Base-by-base conservation (phyloP, 1,140 invertebrate species). In the Melitaea cinxia region DNA sequence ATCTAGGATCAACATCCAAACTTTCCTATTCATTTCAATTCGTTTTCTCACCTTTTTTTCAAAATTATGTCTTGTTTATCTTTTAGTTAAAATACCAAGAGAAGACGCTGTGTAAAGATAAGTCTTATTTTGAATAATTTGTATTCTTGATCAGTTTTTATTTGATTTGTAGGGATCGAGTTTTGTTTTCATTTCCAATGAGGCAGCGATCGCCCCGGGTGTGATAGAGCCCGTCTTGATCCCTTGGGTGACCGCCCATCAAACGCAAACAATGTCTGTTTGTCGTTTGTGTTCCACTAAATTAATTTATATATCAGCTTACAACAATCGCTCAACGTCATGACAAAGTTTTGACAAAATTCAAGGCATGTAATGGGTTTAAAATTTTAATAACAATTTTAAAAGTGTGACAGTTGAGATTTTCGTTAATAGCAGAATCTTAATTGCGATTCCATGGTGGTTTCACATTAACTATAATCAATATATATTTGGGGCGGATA, bases 241-340 rank as follows among this genome's bases (percentile, higher is more conserved):
- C 76, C 77, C 79, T 57, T 60, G 76, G 82, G 81, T 81, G 77
- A 72, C 74, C 78, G 77, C 72, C 76, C 58, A 77, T 62, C 73
- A 77, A 83, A 82, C 56, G 80, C 74, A 88, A 86, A 88, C 81
- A 82, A 65, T 59, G 53, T 57, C 37, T 88, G 79, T 84, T 83
- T 85, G 73, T 79, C 76, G 76, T 82, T 85, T 83, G 83, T 88
- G 84, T 88, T 85, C 82, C 73, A 74, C 76, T 83, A 86, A 88
- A 88, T 86, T 86, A 85, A 82, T 85, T 88, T 88, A 77, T 73
- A 74, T 72, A 82, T 83, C 80, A 77, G 72, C 62, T 80, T 83
- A 77, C 78, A n/a, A n/a, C 64, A 19, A 66, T 66, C 50, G n/a
- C 12, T 60, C 57, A 60, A 50, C 15, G 47, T 60, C 57, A 37